phyloP scores from a whole-genome alignment of 35 echinoderm and acorn worm genomes.

The Ptychodera flava region DNA sequence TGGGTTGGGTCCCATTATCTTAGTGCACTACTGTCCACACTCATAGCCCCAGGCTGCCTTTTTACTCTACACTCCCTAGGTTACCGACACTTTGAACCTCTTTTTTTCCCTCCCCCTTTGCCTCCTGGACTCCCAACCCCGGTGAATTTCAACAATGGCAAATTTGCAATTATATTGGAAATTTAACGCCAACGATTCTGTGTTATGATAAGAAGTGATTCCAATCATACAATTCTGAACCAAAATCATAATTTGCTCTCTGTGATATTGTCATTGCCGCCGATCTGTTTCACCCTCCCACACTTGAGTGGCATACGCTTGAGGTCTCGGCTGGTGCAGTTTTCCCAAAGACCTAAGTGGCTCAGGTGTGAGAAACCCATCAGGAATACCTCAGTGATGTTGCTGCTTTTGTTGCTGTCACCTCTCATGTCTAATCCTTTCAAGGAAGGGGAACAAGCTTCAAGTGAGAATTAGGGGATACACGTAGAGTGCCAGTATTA shows the following conservation, averaged over 20 bases:
- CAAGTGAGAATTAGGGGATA: neutral
- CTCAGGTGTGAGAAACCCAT: neutral
- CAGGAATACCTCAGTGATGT: neutral
- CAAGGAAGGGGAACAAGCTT: neutral
- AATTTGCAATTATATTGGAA: neutral
- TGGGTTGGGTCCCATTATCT: neutral
- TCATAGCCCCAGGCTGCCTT: neutral
- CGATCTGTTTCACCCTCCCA: too few species aligned
- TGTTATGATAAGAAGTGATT: neutral
- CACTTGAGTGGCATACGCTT: too few species aligned
- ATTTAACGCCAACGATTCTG: neutral
- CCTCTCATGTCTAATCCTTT: neutral
- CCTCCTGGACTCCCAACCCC: neutral
- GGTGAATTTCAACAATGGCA: neutral
- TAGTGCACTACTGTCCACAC: neutral
- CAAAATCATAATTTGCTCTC: too few species aligned
- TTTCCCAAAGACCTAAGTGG: neutral
- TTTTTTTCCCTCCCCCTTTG: neutral
- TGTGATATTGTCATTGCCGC: too few species aligned
- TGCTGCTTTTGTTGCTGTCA: neutral
- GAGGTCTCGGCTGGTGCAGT: too few species aligned
- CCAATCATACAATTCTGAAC: too few species aligned
- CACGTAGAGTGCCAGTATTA: neutral
- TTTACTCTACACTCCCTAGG: neutral
- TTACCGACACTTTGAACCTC: too few species aligned